phyloP scores from a whole-genome alignment of 2,113 vertebrate genomes.

The Stigmatopora argus region DNA sequence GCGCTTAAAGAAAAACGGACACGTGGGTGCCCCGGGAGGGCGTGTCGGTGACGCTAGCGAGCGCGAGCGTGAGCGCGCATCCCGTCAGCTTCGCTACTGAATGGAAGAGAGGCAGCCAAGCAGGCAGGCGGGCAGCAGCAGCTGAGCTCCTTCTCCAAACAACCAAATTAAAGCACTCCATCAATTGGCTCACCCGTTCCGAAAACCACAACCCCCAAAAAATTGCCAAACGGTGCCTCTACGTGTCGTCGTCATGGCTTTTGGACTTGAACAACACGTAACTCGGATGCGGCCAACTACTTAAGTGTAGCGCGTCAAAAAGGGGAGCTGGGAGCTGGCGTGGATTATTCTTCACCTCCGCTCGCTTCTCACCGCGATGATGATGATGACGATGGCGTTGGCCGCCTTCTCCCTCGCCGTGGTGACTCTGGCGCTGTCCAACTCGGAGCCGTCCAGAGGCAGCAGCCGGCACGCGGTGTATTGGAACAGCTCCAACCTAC shows the following conservation, averaged over 20 bases:
- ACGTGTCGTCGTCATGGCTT: background rate
- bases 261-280: conserved; percentile 1
- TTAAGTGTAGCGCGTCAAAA: background rate
- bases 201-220: background rate
- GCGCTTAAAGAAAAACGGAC: background rate
- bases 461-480: conserved; percentile 83
- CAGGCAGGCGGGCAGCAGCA: background rate
- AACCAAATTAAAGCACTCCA: background rate
- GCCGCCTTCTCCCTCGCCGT: conserved; percentile 60
- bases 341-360: background rate
- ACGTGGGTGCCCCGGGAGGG: background rate
- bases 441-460: conserved; percentile 60
- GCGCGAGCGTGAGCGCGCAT: background rate
- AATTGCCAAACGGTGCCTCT: background rate
- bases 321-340: background rate
- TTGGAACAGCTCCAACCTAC: conserved; percentile 87
- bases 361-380: background rate
- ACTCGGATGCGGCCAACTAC: background rate
- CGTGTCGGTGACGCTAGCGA: background rate
- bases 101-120: conserved; percentile 12
- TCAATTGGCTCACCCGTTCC: background rate
- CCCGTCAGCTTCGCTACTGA: conserved; percentile 27
- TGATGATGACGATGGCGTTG: conserved; percentile 62
- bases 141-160: conserved; percentile 1
- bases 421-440: conserved; percentile 58